Evolutionary conservation across 92 coral and sea anemone species (phyloP).

Genomic region (Pocillopora meandrina): DNA sequence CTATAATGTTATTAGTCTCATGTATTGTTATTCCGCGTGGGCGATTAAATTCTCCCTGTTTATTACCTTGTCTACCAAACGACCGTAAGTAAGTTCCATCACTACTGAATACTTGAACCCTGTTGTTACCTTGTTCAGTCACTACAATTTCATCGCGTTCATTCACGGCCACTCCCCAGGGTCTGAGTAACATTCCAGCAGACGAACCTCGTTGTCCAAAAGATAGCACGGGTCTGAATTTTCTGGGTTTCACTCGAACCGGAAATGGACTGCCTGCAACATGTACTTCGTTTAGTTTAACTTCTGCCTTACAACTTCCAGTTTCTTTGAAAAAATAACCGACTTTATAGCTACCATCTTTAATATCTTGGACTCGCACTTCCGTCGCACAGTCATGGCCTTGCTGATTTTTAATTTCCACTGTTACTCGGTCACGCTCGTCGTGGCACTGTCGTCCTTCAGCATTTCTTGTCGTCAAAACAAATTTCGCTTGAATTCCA

Average conservation of each 20-base stretch:
- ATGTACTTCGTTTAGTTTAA: too few relatives aligned
- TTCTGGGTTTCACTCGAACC: neutral
- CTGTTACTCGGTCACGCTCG: neutral
- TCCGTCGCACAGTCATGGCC: too few relatives aligned
- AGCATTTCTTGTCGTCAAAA: slow-evolving; percentile 36
- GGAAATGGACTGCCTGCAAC: too few relatives aligned
- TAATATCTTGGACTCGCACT: too few relatives aligned
- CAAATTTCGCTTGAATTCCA: neutral
- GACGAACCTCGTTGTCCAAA: slow-evolving; percentile 2
- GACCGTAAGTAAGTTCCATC: neutral
- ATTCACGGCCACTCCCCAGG: slow-evolving; percentile 41
- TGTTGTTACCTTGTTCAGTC: neutral
- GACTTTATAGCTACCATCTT: too few relatives aligned
- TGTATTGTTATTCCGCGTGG: neutral
- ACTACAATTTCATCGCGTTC: slow-evolving; percentile 26
- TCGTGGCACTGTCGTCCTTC: neutral
- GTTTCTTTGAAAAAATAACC: too few relatives aligned
- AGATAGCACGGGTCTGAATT: neutral
- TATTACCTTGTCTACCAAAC: neutral
- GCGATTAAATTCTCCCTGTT: neutral
- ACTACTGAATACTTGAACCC: neutral
- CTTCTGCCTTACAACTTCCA: too few relatives aligned
- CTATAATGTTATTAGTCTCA: neutral
- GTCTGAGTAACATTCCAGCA: neutral
- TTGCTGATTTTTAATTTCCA: neutral